phyloP scores from a whole-genome alignment of 2,888 invertebrate species.

The Limnephilus lunatus region DNA sequence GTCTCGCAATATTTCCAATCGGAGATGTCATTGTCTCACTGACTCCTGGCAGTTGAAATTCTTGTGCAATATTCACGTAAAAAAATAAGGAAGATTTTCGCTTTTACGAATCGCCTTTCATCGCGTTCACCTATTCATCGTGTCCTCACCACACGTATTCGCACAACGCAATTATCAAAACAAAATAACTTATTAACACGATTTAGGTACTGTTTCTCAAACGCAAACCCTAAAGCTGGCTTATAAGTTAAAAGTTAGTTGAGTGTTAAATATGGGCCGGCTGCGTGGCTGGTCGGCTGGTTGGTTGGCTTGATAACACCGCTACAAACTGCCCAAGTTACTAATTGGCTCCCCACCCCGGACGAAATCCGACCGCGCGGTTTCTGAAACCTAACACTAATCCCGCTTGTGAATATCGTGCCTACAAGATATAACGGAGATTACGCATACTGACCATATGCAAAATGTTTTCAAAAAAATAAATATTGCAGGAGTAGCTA shows the following conservation, averaged over 20 bases:
- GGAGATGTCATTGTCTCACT: no score
- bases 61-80: no score
- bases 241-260: slow-evolving; percentile 2
- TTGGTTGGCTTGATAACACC: background rate
- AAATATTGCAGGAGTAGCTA: no score
- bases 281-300: background rate
- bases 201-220: background rate
- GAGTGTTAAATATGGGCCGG: slow-evolving; percentile 4
- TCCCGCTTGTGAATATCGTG: slow-evolving; percentile 8
- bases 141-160: background rate
- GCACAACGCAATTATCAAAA: background rate
- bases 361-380: slow-evolving; percentile 19
- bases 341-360: slow-evolving; percentile 2
- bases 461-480: background rate
- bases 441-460: background rate
- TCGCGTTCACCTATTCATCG: background rate
- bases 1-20: no score
- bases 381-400: background rate
- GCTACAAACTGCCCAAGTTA: slow-evolving; percentile 15
- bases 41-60: no score
- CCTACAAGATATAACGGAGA: background rate
- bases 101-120: no score
- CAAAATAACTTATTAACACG: background rate
- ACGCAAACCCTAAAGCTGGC: background rate
- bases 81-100: no score